Evolutionary conservation across 1,140 invertebrate genomes (phyloP), one percentile per base, ranked within the genome.

Genomic region (Cyclargus thomasi): DNA sequence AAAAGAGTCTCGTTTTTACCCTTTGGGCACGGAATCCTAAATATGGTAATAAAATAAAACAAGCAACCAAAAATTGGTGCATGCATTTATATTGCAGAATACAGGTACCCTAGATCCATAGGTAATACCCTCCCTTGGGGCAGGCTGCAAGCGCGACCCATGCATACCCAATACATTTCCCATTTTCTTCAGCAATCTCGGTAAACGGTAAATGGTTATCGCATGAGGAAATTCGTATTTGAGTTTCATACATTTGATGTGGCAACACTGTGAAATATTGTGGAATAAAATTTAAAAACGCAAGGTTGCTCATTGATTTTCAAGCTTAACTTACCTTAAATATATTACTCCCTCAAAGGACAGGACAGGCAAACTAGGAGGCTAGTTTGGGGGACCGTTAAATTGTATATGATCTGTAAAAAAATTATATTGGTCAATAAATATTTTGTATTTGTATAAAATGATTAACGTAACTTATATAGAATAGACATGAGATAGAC

Each of bases 121-220:
- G 55, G 17, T 20, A 57, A 57, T 57, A 57, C 18, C n/a, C 23
- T 74, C 69, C 72, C 74, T 70, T 72, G 20, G 35, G 74, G 69
- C 74, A 63, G 69, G 70, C 47, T 22, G 72, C 72, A 69, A 70
- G 73, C 73, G 67, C 68, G 67, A 69, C 66, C 74, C 75, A 75
- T 79, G 76, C 74, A 77, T 78, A 80, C 73, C 74, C 76, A 74
- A 78, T 80, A 75, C 74, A 67, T 73, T 67, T 67, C 67, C 69
- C 63, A 68, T 72, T 73, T 70, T 65, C 68, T 70, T 70, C 67
- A 70, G 68, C 71, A 77, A 74, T 74, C 68, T 77, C 36, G 71
- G 64, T 65, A 64, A 64, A 21, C 55, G 36, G 57, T 66, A 63
- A 39, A 65, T 63, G 57, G 57, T 67, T 65, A 59, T 59, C 55